Percentiles rank a stretch among this genome's conserved stretches.
Conservation (phyloP, 1,140 invertebrate genomes). For the Platyura marginata region DNA sequence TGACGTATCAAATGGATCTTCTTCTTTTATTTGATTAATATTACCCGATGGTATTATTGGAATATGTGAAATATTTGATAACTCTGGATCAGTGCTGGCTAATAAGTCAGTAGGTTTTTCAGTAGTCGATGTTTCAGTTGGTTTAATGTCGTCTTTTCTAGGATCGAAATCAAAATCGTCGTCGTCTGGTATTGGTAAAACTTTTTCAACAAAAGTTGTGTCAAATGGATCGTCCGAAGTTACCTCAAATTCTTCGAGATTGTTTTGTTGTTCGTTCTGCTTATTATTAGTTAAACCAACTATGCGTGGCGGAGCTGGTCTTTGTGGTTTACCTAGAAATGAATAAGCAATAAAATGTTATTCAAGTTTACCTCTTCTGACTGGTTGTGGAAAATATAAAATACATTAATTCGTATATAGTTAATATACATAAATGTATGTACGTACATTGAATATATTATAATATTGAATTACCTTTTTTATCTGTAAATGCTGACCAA, state of each 20-base stretch:
- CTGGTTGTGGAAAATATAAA: too few relatives aligned
- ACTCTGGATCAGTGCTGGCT: constrained; percentile 53
- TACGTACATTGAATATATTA: background rate
- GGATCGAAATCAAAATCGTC: constrained; percentile 50
- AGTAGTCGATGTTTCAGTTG: constrained; percentile 19
- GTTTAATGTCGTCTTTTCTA: constrained; percentile 34
- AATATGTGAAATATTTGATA: constrained; percentile 44
- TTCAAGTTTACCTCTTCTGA: too few relatives aligned
- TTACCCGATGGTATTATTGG: constrained; percentile 39
- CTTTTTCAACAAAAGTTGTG: constrained; percentile 61
- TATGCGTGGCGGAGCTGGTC: constrained; percentile 7
- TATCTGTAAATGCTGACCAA: constrained; percentile 39
- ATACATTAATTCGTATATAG: too few relatives aligned
- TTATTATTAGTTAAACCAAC: constrained; percentile 23
- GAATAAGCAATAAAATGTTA: background rate
- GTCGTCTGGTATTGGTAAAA: constrained; percentile 47
- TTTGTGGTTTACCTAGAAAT: constrained; percentile 10
- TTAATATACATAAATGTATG: background rate
- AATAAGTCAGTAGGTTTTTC: constrained; percentile 36
- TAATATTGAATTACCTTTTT: constrained; percentile 4
- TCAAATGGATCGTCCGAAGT: constrained; percentile 59
- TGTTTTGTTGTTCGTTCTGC: constrained; percentile 21
- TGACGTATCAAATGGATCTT: constrained; percentile 74
- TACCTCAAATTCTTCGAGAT: constrained; percentile 28
- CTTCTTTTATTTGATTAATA: constrained; percentile 27